phyloP scores from a whole-genome alignment of 2,113 vertebrate genomes.

The Ascaphus truei region DNA sequence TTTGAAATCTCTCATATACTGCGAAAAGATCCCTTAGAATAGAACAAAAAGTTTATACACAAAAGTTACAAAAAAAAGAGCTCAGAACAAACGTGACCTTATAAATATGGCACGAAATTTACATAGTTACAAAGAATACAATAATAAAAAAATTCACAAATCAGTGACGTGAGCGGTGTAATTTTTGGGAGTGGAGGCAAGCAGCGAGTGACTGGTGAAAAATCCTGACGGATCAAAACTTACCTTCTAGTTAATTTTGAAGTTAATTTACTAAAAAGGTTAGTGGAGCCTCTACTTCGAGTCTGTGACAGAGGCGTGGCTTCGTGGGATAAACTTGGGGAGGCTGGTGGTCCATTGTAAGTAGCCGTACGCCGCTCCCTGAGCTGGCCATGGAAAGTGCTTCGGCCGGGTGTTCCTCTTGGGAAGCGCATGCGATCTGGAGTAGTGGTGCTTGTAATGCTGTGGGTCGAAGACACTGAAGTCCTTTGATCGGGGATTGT shows the following conservation, averaged over 20 bases:
- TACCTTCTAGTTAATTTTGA: conserved; percentile 97
- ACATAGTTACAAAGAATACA: background rate
- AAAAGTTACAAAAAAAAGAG: background rate
- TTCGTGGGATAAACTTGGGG: conserved; percentile 89
- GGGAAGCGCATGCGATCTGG: conserved; percentile 92
- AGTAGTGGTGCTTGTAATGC: conserved; percentile 83
- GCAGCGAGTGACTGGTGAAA: background rate
- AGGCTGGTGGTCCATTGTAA: conserved; percentile 92
- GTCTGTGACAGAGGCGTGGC: conserved; percentile 85
- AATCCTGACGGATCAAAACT: conserved; percentile 36
- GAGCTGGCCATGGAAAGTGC: conserved; percentile 95
- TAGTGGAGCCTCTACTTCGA: conserved; percentile 88
- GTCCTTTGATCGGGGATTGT: conserved; percentile 79
- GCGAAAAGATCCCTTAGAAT: too few relatives aligned
- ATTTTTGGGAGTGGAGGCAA: background rate
- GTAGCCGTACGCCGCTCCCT: conserved; percentile 91
- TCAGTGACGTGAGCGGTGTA: background rate
- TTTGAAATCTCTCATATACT: background rate
- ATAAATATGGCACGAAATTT: conserved; percentile 6
- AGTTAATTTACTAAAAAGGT: conserved; percentile 93
- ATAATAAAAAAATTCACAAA: background rate
- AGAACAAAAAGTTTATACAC: background rate
- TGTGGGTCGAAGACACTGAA: conserved; percentile 91
- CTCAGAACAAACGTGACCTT: background rate
- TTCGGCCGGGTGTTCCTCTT: conserved; percentile 86